Conservation (phyloP, 1,140 invertebrate genomes). For the Aricia agestis region DNA sequence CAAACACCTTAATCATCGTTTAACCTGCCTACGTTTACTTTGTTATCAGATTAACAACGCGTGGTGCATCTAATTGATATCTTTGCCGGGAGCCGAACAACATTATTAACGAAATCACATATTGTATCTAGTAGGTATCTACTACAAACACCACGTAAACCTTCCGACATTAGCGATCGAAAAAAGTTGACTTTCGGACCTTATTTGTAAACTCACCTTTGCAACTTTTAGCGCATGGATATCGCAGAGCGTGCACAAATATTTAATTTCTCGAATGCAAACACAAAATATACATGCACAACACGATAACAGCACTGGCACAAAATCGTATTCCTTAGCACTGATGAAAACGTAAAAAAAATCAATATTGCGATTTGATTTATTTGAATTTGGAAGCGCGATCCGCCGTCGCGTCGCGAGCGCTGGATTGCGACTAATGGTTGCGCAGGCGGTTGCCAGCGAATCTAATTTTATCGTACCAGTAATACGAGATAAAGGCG, state of each 20-base stretch:
- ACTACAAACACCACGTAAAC: conserved; percentile 12
- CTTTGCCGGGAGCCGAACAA: neutral
- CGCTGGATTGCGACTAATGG: conserved; percentile 54
- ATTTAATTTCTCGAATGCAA: conserved; percentile 25
- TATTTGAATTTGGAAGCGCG: conserved; percentile 37
- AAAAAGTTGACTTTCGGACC: conserved; percentile 44
- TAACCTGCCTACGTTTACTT: neutral
- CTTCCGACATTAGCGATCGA: conserved; percentile 34
- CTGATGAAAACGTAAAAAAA: conserved; percentile 48
- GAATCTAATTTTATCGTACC: conserved; percentile 69
- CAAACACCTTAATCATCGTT: neutral
- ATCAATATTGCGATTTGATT: conserved; percentile 36
- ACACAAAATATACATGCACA: conserved; percentile 42
- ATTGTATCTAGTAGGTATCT: too few species aligned
- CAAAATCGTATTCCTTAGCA: conserved; percentile 57
- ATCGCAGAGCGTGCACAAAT: conserved; percentile 47
- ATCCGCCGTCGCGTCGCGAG: conserved; percentile 42
- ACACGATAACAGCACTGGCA: conserved; percentile 52
- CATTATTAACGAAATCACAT: neutral
- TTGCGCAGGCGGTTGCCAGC: conserved; percentile 45
- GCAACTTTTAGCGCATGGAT: conserved; percentile 48
- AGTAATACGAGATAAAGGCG: conserved; percentile 73
- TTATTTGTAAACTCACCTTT: conserved; percentile 52
- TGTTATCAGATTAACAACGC: neutral
- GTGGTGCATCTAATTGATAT: neutral